These are phyloP conservation scores for Babyrousa celebensis DNA, from an alignment of 2,797 vertebrate species.

Conservation along the genomic window DNA sequence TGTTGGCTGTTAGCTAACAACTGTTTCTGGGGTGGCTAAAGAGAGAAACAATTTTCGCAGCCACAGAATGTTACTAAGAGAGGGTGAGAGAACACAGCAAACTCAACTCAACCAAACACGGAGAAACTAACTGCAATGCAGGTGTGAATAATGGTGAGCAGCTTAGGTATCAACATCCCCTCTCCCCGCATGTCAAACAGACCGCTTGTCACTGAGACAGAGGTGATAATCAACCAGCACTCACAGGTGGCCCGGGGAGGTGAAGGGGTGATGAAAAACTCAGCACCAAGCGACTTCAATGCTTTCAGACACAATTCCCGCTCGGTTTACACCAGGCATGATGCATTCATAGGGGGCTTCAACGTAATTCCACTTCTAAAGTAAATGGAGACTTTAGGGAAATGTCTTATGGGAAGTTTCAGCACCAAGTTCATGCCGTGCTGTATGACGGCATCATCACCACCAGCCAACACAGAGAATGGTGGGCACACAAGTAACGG, in stretches of 20 bases:
- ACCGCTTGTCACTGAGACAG: not conserved
- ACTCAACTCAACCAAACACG: not conserved
- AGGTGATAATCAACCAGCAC: not conserved
- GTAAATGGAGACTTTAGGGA: not conserved
- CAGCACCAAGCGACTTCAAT: accelerated
- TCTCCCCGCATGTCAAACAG: not conserved
- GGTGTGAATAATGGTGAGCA: not conserved
- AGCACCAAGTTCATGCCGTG: not conserved
- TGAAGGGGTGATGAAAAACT: not conserved
- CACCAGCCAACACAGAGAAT: conserved; percentile 5
- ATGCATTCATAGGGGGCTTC: not conserved
- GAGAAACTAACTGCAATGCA: conserved; percentile 45
- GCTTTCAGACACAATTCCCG: not conserved
- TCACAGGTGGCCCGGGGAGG: not conserved
- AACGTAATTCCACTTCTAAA: not conserved
- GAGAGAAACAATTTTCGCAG: conserved; percentile 81
- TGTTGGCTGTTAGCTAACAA: conserved; percentile 46
- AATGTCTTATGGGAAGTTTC: not conserved
- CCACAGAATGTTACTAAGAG: conserved; percentile 70
- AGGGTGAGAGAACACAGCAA: conserved; percentile 43
- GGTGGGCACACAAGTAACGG: not conserved
- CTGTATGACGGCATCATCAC: not conserved
- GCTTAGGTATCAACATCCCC: not conserved
- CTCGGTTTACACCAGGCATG: not conserved
- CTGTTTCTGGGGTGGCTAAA: conserved; percentile 39